Percentiles rank a stretch among this genome's conserved stretches.
These are phyloP conservation scores for Callinectes sapidus DNA, from an alignment of 2,888 invertebrate genomes.

Conservation along the genomic window DNA sequence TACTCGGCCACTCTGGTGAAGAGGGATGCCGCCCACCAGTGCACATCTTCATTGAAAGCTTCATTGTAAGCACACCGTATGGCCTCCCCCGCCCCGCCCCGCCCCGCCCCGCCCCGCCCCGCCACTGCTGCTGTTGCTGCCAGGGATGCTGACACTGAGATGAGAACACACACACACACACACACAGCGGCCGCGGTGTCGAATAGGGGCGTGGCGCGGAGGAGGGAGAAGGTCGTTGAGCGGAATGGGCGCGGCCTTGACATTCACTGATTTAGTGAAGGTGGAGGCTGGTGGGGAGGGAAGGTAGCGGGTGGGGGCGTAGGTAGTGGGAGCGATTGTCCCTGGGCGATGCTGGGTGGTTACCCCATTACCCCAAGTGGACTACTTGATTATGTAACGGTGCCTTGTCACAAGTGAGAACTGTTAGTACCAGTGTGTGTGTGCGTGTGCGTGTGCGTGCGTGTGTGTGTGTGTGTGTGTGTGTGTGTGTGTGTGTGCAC, in stretches of 20 bases:
- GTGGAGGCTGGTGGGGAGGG: neutral
- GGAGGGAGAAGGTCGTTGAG: neutral
- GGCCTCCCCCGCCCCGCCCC: neutral
- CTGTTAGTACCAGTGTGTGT: neutral
- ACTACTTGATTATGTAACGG: neutral
- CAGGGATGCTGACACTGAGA: neutral
- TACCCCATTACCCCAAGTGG: slow-evolving; percentile 1
- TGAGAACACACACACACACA: neutral
- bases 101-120: no score
- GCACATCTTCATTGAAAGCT: no score
- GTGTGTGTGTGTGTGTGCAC: slow-evolving; percentile 10
- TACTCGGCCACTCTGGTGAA: neutral
- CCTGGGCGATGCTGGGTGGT: neutral
- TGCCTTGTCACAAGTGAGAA: neutral
- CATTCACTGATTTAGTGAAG: slow-evolving; percentile 42
- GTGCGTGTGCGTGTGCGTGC: no score
- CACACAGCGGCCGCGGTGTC: neutral
- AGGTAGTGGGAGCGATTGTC: neutral
- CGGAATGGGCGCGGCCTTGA: slow-evolving; percentile 48
- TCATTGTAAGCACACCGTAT: neutral
- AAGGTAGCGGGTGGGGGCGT: neutral
- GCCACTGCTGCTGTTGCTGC: no score
- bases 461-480: slow-evolving; percentile 36
- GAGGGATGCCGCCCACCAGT: neutral
- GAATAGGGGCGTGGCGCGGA: slow-evolving; percentile 4